These are phyloP conservation scores for Eupleurogrammus muticus DNA, from an alignment of 2,797 vertebrate species.

Conservation along the genomic window DNA sequence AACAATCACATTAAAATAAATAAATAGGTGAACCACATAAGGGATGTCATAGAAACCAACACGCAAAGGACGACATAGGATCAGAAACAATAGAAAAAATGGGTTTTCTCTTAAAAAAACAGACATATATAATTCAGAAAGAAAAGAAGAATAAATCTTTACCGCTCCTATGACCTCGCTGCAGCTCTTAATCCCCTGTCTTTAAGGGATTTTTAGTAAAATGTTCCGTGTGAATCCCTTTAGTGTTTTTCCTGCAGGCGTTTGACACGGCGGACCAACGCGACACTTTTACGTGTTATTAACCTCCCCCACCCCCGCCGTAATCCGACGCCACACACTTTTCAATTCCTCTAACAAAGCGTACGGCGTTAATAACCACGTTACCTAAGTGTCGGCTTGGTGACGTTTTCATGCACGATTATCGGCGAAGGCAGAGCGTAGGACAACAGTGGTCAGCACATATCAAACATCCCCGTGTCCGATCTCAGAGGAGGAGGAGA, in stretches of 20 bases:
- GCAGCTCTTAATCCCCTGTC: constrained; percentile 1
- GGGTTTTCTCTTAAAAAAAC: too few relatives aligned
- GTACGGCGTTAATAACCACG: constrained; percentile 14
- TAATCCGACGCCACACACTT: background rate
- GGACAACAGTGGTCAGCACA: constrained; percentile 7
- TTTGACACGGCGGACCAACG: constrained; percentile 21
- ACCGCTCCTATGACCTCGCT: background rate
- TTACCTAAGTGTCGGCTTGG: constrained; percentile 22
- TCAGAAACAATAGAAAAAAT: too few relatives aligned
- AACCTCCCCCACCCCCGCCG: background rate
- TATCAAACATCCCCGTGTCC: constrained; percentile 36
- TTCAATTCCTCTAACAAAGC: constrained; percentile 25
- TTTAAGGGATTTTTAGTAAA: constrained; percentile 32
- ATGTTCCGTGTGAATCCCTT: constrained; percentile 21
- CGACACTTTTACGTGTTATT: constrained; percentile 12
- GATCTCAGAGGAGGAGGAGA: constrained; percentile 36
- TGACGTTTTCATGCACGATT: constrained; percentile 15
- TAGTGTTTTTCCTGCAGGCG: constrained; percentile 25
- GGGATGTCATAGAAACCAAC: too few relatives aligned
- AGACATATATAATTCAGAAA: too few relatives aligned
- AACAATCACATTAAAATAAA: too few relatives aligned
- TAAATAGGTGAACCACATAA: too few relatives aligned
- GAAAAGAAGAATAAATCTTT: background rate
- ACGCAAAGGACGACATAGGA: too few relatives aligned
- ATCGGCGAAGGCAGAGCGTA: constrained; percentile 29